These are phyloP conservation scores for Speoplatyrhinus poulsoni DNA, from an alignment of 2,113 vertebrate species.

Conservation along the genomic window DNA sequence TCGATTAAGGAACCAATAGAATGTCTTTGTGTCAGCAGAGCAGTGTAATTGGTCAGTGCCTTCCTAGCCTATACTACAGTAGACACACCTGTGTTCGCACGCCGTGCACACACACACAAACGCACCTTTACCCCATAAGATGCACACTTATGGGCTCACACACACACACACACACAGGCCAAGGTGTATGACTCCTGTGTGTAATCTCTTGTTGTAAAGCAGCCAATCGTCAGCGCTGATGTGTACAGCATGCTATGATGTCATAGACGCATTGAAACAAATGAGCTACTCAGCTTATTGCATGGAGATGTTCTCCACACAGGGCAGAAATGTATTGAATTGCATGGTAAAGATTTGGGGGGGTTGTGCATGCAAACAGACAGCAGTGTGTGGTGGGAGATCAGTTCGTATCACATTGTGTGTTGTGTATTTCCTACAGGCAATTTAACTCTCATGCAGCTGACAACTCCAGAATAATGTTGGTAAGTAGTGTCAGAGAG, in stretches of 20 bases:
- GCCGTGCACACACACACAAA: neutral
- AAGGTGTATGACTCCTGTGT: conserved; percentile 1
- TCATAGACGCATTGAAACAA: conserved; percentile 27
- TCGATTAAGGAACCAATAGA: conserved; percentile 45
- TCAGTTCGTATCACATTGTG: conserved; percentile 26
- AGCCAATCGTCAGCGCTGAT: conserved; percentile 47
- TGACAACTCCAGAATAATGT: conserved; percentile 19
- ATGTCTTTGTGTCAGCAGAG: conserved; percentile 58
- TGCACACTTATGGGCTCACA: neutral
- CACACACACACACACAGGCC: conserved; percentile 14
- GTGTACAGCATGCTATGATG: conserved; percentile 55
- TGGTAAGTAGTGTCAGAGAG: conserved; percentile 40
- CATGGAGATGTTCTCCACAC: conserved; percentile 25
- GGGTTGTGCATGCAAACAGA: neutral
- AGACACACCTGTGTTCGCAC: neutral
- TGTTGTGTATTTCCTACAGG: conserved; percentile 20
- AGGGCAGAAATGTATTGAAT: conserved; percentile 18
- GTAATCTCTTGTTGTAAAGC: conserved; percentile 25
- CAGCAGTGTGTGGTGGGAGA: neutral
- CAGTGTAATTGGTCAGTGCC: conserved; percentile 56
- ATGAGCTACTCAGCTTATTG: conserved; percentile 27
- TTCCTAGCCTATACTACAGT: conserved; percentile 36
- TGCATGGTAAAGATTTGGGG: neutral
- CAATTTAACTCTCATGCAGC: conserved; percentile 33
- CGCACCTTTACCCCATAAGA: neutral